phyloP scores from a whole-genome alignment of 2,797 vertebrate genomes.

The Graptemys geographica region DNA sequence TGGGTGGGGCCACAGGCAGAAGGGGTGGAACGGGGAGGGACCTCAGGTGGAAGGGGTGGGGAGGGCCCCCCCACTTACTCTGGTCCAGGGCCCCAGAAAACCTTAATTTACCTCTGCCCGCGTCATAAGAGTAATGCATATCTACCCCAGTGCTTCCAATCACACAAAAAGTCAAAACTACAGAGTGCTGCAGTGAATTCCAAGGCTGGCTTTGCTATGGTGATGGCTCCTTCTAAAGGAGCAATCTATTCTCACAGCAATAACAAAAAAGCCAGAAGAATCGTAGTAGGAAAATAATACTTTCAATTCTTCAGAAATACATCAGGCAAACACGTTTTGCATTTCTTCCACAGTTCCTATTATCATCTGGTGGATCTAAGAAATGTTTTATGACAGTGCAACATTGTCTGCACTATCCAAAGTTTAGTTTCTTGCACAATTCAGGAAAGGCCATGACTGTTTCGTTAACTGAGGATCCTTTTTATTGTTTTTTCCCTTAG shows the following conservation, averaged over 20 bases:
- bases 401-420: neutral
- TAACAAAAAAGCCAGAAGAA: neutral
- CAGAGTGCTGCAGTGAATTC: accelerated
- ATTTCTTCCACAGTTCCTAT: neutral
- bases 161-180: neutral
- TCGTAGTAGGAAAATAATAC: neutral
- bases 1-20: too few species aligned
- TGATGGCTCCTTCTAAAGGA: neutral
- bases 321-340: neutral
- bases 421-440: neutral
- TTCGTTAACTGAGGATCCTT: neutral
- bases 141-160: neutral
- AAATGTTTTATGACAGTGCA: neutral
- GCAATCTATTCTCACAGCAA: neutral
- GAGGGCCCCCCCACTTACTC: too few species aligned
- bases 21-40: too few species aligned
- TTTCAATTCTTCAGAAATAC: neutral
- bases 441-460: neutral
- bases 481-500: neutral
- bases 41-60: too few species aligned
- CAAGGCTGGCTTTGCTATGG: accelerated
- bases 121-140: neutral
- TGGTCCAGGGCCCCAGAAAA: too few species aligned
- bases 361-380: neutral
- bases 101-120: too few species aligned